Conservation (phyloP, 1,140 invertebrate genomes). For the Zaprionus kolodkinae region DNA sequence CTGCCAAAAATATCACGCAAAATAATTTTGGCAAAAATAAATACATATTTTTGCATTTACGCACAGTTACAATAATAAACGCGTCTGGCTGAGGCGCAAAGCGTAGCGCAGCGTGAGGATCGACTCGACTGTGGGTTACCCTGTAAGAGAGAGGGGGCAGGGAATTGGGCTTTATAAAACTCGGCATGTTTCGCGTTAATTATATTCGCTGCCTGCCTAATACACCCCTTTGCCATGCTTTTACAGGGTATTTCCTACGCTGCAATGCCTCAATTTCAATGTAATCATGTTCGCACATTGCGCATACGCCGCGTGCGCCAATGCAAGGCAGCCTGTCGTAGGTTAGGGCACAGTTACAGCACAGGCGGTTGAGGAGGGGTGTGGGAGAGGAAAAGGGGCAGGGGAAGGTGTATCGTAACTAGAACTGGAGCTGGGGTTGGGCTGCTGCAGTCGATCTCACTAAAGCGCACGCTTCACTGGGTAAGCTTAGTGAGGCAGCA, state of each 20-base stretch:
- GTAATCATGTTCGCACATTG: slow-evolving; percentile 30
- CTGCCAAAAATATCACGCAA: slow-evolving; percentile 20
- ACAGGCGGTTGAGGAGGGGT: neutral
- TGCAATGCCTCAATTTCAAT: slow-evolving; percentile 25
- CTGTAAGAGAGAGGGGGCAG: neutral
- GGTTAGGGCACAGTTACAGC: slow-evolving; percentile 47
- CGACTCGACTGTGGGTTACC: neutral
- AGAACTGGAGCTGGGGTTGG: slow-evolving; percentile 14
- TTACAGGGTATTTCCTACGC: slow-evolving; percentile 17
- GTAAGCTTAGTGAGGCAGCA: neutral
- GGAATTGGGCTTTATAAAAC: neutral
- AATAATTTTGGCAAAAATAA: slow-evolving; percentile 29
- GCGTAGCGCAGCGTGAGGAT: too few relatives aligned
- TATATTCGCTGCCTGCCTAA: too few relatives aligned
- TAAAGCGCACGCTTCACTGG: slow-evolving; percentile 53
- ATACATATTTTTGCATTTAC: slow-evolving; percentile 42
- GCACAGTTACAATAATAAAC: slow-evolving; percentile 32
- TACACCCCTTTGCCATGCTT: neutral
- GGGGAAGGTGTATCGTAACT: neutral
- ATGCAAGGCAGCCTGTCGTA: slow-evolving; percentile 44
- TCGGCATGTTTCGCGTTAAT: too few relatives aligned
- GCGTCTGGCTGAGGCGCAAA: too few relatives aligned
- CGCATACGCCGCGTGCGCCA: slow-evolving; percentile 49
- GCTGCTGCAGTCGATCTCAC: neutral
- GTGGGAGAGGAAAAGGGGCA: neutral